Evolutionary conservation across 2,797 vertebrate genomes (phyloP).

Genomic region (Galagoides demidoff): DNA sequence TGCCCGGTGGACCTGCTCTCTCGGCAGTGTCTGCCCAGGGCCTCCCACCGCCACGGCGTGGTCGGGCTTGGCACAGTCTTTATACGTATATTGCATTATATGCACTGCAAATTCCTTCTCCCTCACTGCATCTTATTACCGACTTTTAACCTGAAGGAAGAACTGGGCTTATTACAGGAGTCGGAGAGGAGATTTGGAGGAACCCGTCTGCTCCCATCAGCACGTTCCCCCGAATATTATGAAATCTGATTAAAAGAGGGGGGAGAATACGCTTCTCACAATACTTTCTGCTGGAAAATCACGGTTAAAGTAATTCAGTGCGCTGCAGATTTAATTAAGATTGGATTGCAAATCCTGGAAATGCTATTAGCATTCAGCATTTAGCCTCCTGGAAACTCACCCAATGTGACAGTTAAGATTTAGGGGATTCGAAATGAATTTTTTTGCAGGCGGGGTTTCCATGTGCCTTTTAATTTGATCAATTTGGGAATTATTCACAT

Average conservation of each 20-base stretch:
- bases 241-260: background rate
- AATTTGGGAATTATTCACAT: background rate
- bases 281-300: background rate
- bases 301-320: background rate
- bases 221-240: rapidly evolving
- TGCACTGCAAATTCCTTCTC: background rate
- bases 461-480: background rate
- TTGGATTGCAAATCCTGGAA: background rate
- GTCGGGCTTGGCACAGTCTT: background rate
- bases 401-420: background rate
- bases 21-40: rapidly evolving
- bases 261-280: background rate
- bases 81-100: rapidly evolving
- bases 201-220: background rate
- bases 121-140: rapidly evolving
- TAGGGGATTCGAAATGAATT: background rate
- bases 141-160: background rate
- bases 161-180: rapidly evolving
- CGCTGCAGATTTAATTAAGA: background rate
- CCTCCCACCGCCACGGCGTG: rapidly evolving
- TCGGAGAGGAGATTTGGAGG: rapidly evolving
- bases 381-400: background rate
- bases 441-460: background rate
- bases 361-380: rapidly evolving
- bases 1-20: rapidly evolving